Base-by-base conservation (phyloP, 1,140 invertebrate species). In the Pemphigus obesinymphae region DNA sequence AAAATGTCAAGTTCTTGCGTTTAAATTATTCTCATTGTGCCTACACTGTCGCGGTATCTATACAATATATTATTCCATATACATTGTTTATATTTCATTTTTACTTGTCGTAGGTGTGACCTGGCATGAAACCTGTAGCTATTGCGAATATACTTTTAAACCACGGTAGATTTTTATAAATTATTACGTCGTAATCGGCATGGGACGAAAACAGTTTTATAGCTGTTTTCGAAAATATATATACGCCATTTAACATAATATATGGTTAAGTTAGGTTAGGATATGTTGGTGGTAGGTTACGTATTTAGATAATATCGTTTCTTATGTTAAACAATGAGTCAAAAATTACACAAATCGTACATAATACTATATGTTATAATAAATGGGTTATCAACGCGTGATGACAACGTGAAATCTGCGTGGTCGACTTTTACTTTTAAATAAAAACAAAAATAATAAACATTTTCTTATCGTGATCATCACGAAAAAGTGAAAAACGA, bases 51-150 rank as follows among this genome's bases (percentile, higher is more conserved):
- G 37, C 10, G 37, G 4, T 5, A 40, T 40, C 10, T 61, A 20
- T 31, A 31, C 26, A 13, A 34, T 63, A 34, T 8, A 61, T 8
- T 26, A 63, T 17, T 20, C 20, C 17, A 8, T 29, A 34, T 29
- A 34, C 15, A 29, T 48, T 26, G 43, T 73, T 73, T 50, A 34
- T 50, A 29, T 48, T 73, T 48, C 29, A 61, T 61, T 61, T 31
- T 31, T 34, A 20, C 20, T 34, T 31, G 43, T 50, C 70, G 70
- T 73, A 34, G 70, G 70, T 73, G 70, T 48, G 70, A 73, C 70
- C 31, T 13, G 40, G 20, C 15, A 11, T 43, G 37, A 58, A 8
- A 70, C 23, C 15, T 10, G 34, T 6, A n/a, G 20, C 31, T 45
- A 45, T 29, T 6, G 68, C 40, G 13, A 40, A 43, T 20, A 34